Base-by-base conservation (phyloP, 2,888 invertebrate species). In the Drosophila borborema region DNA sequence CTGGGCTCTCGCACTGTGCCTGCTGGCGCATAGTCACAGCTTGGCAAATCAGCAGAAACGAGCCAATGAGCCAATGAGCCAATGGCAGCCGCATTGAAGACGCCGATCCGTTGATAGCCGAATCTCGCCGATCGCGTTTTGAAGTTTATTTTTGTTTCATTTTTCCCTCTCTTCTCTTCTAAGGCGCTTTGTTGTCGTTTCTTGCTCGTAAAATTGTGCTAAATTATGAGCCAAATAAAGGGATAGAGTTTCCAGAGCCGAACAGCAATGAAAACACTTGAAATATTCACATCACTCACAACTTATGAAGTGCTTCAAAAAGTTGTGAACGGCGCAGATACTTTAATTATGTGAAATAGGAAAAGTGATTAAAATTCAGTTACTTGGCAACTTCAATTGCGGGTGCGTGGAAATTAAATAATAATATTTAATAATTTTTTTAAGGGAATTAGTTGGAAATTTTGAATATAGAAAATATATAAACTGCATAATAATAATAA, bases 1-100 rank as follows among this genome's bases (percentile, higher is more conserved):
- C 72, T 64, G 64, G 64, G 65, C 46, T 81, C 74, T 82, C 70
- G 56, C 60, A 38, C 59, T 70, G 61, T 88, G 89, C 86, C 89
- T 89, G 72, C 74, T 77, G 82, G 85, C 82, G 73, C 77, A 84
- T 84, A 76, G 84, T 77, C 82, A 18, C 3, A 51, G 72, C 51
- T 55, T 54, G 67, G 72, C 80, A 71, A 86, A 79, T 86, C 75
- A 83, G 86, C 77, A 60, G 58, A 70, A 71, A 23, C 38, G 18
- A n/a, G 48, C 43, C 41, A 28, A 40, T 55, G 38, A 2, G 10
- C 28, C 28, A 28, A 28, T 28, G 28, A 28, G 28, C 28, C 28
- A 28, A 28, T 28, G 10, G 54, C 38, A 31, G 40, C 20, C 51
- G 38, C 59, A 48, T 46, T 62, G 66, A 58, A 53, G 48, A 59